Conservation (phyloP, 2,113 vertebrate species). For the Sinocyclocheilus anshuiensis region DNA sequence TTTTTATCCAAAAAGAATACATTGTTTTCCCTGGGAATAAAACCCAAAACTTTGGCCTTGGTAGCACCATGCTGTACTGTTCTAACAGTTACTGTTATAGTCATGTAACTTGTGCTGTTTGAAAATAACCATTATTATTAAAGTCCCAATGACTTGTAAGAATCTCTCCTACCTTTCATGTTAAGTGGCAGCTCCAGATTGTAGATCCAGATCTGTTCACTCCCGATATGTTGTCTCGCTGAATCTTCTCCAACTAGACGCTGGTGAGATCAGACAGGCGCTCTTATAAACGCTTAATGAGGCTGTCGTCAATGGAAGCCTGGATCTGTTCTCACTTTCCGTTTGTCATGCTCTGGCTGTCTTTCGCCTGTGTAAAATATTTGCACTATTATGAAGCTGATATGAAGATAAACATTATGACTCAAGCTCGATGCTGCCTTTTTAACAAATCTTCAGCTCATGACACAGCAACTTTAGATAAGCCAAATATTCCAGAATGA, state of each 20-base stretch:
- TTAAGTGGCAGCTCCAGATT: slow-evolving; percentile 7
- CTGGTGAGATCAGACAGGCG: slow-evolving; percentile 11
- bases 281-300: slow-evolving; percentile 57
- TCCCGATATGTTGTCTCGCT: slow-evolving; percentile 19
- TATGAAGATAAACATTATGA: slow-evolving; percentile 12
- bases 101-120: neutral
- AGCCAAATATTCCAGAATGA: neutral
- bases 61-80: too few species aligned
- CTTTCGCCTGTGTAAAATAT: slow-evolving; percentile 1
- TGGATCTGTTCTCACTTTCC: slow-evolving; percentile 29
- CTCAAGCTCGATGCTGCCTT: neutral
- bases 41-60: too few species aligned
- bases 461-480: neutral
- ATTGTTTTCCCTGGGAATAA: too few species aligned
- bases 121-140: neutral
- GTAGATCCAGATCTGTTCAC: neutral
- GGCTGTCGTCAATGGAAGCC: slow-evolving; percentile 51
- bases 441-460: neutral
- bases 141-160: neutral
- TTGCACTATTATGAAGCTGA: neutral
- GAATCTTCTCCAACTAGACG: slow-evolving; percentile 36
- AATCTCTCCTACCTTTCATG: slow-evolving; percentile 20
- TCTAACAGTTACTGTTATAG: neutral
- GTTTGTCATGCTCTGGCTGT: slow-evolving; percentile 13
- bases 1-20: too few species aligned